Evolutionary conservation across 2,888 invertebrate species (phyloP).

Genomic region (Hydropsyche betteni): DNA sequence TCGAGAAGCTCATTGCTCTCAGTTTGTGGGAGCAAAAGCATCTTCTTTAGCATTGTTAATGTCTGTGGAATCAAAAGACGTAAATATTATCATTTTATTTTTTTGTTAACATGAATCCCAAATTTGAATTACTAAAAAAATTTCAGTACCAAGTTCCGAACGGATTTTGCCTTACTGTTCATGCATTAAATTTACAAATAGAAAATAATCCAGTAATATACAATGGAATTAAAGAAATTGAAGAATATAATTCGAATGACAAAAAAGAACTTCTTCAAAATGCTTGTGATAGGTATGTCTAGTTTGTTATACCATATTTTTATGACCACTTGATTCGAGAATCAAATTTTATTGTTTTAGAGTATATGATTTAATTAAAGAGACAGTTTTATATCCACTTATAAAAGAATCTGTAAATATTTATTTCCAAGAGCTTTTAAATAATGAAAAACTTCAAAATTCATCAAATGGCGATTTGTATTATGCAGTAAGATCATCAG

Average conservation of each 20-base stretch:
- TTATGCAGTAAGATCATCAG: constrained; percentile 74
- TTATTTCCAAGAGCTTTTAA: constrained; percentile 56
- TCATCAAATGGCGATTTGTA: constrained; percentile 57
- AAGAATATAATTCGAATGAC: constrained; percentile 64
- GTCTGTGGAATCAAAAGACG: constrained; percentile 61
- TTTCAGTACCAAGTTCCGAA: constrained; percentile 69
- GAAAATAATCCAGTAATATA: constrained; percentile 60
- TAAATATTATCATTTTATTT: constrained; percentile 53
- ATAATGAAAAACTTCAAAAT: no score
- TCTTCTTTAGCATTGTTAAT: constrained; percentile 75
- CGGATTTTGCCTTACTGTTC: constrained; percentile 75
- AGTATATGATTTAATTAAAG: no score
- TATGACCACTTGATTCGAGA: no score
- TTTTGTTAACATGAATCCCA: no score
- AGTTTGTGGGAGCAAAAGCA: constrained; percentile 81
- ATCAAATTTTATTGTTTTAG: no score
- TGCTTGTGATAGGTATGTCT: constrained; percentile 62
- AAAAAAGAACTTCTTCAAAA: constrained; percentile 62
- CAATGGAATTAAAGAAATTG: constrained; percentile 63
- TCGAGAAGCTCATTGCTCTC: constrained; percentile 63
- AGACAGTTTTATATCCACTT: constrained; percentile 55
- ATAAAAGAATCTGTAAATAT: constrained; percentile 56
- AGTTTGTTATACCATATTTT: no score
- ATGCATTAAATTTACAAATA: constrained; percentile 70
- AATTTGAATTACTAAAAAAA: no score